Percentiles rank a stretch among this genome's conserved stretches.
These are phyloP conservation scores for Dyspetes luteomarginatus DNA, from an alignment of 2,888 invertebrate genomes.

Conservation along the genomic window DNA sequence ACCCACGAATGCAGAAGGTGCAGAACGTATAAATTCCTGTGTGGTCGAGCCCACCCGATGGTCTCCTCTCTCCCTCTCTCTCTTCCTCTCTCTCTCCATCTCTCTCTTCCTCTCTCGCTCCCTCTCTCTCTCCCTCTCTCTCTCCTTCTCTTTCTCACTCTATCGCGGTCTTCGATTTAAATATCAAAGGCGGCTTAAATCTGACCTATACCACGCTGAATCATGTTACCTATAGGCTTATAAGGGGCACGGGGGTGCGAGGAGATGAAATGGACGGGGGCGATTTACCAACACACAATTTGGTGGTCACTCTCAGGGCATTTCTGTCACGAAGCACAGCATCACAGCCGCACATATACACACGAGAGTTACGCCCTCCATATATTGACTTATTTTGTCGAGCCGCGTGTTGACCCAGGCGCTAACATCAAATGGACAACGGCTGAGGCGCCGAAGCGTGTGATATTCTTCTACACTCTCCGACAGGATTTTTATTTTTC, in stretches of 20 bases:
- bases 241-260: conserved; percentile 63
- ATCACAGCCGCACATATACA: conserved; percentile 53
- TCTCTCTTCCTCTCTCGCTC: conserved; percentile 69
- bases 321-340: conserved; percentile 40
- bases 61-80: conserved; percentile 25
- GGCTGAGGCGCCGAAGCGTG: conserved; percentile 61
- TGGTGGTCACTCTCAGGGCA: conserved; percentile 40
- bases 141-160: conserved; percentile 33
- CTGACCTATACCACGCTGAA: conserved; percentile 83
- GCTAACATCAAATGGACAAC: conserved; percentile 79
- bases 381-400: conserved; percentile 54
- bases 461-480: conserved; percentile 33
- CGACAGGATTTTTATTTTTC: conserved; percentile 14
- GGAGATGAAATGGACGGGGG: neutral
- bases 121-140: conserved; percentile 41
- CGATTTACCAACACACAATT: conserved; percentile 74
- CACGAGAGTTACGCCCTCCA: conserved; percentile 51
- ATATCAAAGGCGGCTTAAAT: conserved; percentile 83
- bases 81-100: conserved; percentile 47
- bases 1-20: conserved; percentile 69
- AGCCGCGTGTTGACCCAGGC: conserved; percentile 78
- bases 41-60: conserved; percentile 77
- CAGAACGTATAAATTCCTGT: conserved; percentile 82
- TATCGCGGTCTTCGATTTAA: conserved; percentile 79
- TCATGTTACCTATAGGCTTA: conserved; percentile 82